Evolutionary conservation across 2,888 invertebrate genomes (phyloP), one percentile per base, ranked within the genome.

Genomic region (Tanaodytes sp.): DNA sequence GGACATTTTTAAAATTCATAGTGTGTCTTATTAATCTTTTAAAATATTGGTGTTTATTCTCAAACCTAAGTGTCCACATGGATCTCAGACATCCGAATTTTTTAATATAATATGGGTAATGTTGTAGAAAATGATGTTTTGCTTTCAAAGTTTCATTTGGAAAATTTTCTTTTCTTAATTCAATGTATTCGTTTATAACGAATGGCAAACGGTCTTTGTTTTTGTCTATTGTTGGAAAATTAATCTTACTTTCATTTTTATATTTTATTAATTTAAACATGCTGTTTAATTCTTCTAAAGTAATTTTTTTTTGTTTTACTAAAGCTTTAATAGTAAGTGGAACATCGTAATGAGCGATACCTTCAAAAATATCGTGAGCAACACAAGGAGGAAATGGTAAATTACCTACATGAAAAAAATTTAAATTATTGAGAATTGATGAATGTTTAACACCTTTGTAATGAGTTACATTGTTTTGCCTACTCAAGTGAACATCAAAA

Each of bases 21-120:
- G 16, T 33, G 31, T 48, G 51, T 51, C 59, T 61, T 0, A 62
- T 15, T 19, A 67, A 9, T 46, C 27, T 51, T 68, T 76, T 76
- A 30, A 76, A 76, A 67, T 70, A 74, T 23, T 61, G 55, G 40
- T 77, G 74, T 49, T 74, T 75, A 30, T 63, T 67, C 54, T 77
- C 75, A 58, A 74, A 77, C 9, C 70, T 3, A 0, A 72, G 36
- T 2, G 73, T 72, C 62, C 65, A 73, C 1, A 69, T 23, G 42
- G 70, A 55, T 45, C 66, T 67, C 8, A 74, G 15, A 5, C 67
- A 64, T 11, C 72, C 73, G 49, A 71, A 73, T 30, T 52, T 15
- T 11, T 48, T 16, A 8, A 75, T 72, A n/a, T 73, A 37, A 18
- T 62, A 48, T 0, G 62, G 49, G 31, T 72, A 72, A 40, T 73